Conservation (phyloP, 2,797 vertebrate species). For the Myotis pilosus region DNA sequence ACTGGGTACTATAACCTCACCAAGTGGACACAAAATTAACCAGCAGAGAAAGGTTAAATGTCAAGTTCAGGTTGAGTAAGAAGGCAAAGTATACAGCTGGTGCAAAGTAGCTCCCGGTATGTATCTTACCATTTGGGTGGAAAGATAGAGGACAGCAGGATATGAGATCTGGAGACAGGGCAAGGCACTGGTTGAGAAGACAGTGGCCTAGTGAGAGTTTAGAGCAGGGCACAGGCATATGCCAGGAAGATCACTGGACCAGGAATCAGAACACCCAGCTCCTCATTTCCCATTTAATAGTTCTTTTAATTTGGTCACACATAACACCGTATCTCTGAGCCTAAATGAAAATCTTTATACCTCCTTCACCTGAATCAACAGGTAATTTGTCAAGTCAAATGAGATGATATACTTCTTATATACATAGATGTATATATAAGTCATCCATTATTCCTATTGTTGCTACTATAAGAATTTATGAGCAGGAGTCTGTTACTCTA, state of each 20-base stretch:
- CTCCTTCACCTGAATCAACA: not conserved
- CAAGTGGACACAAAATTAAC: not conserved
- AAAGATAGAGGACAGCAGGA: not conserved
- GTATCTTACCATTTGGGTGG: not conserved
- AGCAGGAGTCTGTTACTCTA: not conserved
- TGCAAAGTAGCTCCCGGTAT: not conserved
- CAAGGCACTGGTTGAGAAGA: not conserved
- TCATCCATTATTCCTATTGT: not conserved
- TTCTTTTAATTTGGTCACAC: not conserved
- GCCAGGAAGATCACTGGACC: not conserved
- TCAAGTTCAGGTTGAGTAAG: not conserved
- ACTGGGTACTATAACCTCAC: not conserved
- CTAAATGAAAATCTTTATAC: not conserved
- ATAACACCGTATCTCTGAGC: not conserved
- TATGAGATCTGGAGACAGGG: not conserved
- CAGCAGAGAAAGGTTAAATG: not conserved
- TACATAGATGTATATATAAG: not conserved
- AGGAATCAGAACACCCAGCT: not conserved
- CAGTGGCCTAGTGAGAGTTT: not conserved
- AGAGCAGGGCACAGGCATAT: not conserved
- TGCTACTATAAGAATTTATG: not conserved
- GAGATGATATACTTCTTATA: not conserved
- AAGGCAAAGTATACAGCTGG: not conserved
- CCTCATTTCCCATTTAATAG: not conserved
- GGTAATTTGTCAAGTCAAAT: not conserved